Evolutionary conservation across 2,797 vertebrate species (phyloP).

Genomic region (Tiaroga cobitis): DNA sequence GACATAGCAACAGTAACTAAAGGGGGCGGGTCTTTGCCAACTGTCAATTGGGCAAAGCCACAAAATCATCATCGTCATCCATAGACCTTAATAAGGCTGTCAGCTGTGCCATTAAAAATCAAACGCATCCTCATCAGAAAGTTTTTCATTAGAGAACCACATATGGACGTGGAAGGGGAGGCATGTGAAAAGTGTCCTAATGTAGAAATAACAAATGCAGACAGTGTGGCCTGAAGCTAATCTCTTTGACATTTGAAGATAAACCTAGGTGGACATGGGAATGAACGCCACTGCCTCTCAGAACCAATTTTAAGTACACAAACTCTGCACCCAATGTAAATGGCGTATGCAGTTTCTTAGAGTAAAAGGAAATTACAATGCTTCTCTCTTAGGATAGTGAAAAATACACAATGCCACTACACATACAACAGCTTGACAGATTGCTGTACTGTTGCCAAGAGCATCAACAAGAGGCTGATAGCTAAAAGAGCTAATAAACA

Average conservation of each 20-base stretch:
- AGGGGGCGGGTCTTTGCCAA: too few species aligned
- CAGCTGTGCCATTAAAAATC: slow-evolving; percentile 44
- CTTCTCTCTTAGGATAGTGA: slow-evolving; percentile 36
- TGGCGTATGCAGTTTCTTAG: slow-evolving; percentile 35
- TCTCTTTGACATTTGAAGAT: slow-evolving; percentile 65
- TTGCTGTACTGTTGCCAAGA: slow-evolving; percentile 34
- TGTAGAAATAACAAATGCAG: slow-evolving; percentile 47
- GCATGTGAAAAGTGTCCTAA: neutral
- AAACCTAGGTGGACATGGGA: slow-evolving; percentile 45
- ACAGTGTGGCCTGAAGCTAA: slow-evolving; percentile 57
- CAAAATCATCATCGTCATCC: slow-evolving; percentile 48
- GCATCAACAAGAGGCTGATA: slow-evolving; percentile 43
- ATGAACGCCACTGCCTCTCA: slow-evolving; percentile 57
- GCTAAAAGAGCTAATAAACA: slow-evolving; percentile 48
- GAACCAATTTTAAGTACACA: slow-evolving; percentile 51
- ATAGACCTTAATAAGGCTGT: slow-evolving; percentile 36
- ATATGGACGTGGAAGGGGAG: slow-evolving; percentile 21
- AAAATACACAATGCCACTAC: slow-evolving; percentile 26
- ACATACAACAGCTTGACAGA: slow-evolving; percentile 36
- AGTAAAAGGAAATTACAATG: slow-evolving; percentile 33
- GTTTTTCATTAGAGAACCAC: slow-evolving; percentile 27
- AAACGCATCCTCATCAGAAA: slow-evolving; percentile 42
- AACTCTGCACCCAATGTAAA: slow-evolving; percentile 49
- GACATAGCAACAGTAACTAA: too few species aligned
- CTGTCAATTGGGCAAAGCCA: slow-evolving; percentile 14